Evolutionary conservation across 2,888 invertebrate species (phyloP).

Genomic region (Athripsodes cinereus): DNA sequence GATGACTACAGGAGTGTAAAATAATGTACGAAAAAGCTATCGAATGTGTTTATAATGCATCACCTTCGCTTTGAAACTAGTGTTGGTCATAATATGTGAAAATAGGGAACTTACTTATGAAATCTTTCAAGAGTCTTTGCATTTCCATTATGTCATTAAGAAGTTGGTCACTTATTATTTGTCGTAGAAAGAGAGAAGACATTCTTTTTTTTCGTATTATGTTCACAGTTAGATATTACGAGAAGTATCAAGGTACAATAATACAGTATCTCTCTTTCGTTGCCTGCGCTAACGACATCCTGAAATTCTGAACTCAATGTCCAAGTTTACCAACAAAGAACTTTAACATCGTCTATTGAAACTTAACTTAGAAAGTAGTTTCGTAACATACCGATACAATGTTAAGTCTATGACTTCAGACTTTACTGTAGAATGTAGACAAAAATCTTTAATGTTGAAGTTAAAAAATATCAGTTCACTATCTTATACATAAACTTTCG

Average conservation of each 20-base stretch:
- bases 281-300: neutral
- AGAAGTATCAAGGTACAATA: neutral
- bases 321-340: conserved; percentile 1
- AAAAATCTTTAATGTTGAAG: no score
- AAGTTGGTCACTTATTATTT: neutral
- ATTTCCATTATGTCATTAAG: neutral
- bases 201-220: neutral
- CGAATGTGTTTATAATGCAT: no score
- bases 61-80: no score
- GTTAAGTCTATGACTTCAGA: no score
- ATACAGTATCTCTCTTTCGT: no score
- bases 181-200: neutral
- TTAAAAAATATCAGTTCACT: no score
- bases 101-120: no score
- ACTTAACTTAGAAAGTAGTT: neutral
- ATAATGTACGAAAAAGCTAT: no score
- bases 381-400: neutral
- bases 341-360: neutral
- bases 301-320: neutral
- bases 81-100: no score
- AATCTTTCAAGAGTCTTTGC: neutral
- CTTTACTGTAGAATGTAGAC: no score
- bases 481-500: no score
- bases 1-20: no score
- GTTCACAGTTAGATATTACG: neutral